phyloP scores from a whole-genome alignment of 2,113 vertebrate species.

The Psilopogon haemacephalus region DNA sequence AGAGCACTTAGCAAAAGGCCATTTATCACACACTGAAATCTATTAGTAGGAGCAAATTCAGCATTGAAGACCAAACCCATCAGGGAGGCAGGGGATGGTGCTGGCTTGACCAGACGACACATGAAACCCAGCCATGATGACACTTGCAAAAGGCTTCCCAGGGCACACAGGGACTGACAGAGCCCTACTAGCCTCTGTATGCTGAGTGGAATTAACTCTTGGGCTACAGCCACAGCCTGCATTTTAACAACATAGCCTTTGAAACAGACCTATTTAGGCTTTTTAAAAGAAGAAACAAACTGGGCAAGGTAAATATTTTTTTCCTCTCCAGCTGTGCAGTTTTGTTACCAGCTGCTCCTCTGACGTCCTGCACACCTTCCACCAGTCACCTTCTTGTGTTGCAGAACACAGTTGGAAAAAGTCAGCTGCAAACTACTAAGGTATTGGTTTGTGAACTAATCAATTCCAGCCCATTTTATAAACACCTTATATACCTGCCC shows the following conservation, averaged over 20 bases:
- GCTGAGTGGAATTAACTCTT: neutral
- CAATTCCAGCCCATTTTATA: neutral
- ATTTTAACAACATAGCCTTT: neutral
- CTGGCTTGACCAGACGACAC: rapidly evolving
- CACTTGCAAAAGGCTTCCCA: neutral
- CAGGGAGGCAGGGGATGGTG: rapidly evolving
- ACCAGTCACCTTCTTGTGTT: neutral
- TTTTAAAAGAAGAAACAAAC: neutral
- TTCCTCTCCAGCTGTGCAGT: neutral
- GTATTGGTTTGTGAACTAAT: neutral
- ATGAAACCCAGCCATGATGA: rapidly evolving
- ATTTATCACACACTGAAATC: neutral
- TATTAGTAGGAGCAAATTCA: neutral
- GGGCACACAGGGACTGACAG: neutral
- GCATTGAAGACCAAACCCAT: neutral
- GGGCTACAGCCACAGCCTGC: neutral
- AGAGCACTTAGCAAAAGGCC: neutral
- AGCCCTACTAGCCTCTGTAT: neutral
- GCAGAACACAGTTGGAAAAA: neutral
- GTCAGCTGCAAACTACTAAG: neutral
- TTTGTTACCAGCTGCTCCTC: neutral
- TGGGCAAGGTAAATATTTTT: neutral
- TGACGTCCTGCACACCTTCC: neutral
- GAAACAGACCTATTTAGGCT: neutral
- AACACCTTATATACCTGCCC: neutral